A percentile compares a stretch with the other conserved stretches of the same genome.
phyloP scores from a whole-genome alignment of 2,113 vertebrate species.

The Eulacestoma nigropectus region DNA sequence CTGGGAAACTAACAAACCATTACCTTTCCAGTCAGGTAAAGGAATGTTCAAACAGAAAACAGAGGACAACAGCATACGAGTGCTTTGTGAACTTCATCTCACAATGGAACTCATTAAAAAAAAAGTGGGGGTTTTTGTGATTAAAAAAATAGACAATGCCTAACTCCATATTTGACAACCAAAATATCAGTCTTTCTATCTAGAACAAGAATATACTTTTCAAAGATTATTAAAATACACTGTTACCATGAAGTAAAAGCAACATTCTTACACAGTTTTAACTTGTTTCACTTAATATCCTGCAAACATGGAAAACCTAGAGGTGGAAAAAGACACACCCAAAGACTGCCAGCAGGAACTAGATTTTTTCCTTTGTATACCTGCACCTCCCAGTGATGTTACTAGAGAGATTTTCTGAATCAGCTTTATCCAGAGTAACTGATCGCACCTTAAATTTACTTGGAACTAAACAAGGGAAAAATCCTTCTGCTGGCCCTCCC shows the following conservation, averaged over 20 bases:
- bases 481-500: neutral
- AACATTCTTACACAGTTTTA: neutral
- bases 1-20: neutral
- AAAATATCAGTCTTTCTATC: neutral
- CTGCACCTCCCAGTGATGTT: neutral
- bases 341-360: neutral
- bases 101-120: neutral
- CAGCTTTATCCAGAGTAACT: neutral
- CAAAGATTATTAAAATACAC: neutral
- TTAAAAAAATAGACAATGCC: neutral
- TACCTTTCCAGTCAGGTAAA: neutral
- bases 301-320: neutral
- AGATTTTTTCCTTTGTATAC: neutral
- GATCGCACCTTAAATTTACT: neutral
- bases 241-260: neutral
- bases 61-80: rapidly evolving
- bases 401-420: neutral
- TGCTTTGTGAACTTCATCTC: neutral
- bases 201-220: neutral
- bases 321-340: neutral
- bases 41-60: neutral
- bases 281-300: neutral
- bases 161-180: neutral
- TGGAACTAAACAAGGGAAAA: slow-evolving; percentile 4
- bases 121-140: neutral